Evolutionary conservation across 2,888 invertebrate genomes (phyloP).

Genomic region (Dasysyrphus tricinctus): DNA sequence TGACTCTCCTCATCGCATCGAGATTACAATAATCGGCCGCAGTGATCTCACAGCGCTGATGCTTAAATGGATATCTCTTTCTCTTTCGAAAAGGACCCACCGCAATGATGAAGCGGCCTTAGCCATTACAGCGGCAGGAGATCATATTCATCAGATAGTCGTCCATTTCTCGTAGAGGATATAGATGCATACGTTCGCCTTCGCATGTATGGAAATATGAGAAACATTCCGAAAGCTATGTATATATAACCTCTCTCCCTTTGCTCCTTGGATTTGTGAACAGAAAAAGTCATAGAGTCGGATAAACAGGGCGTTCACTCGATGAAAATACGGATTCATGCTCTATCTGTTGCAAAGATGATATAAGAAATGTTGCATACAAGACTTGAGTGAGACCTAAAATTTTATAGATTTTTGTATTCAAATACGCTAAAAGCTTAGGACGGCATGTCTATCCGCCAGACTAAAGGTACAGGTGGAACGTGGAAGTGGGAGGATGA

Average conservation of each 20-base stretch:
- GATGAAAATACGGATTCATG: slow-evolving; percentile 61
- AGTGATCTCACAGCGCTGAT: slow-evolving; percentile 63
- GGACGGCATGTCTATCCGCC: neutral
- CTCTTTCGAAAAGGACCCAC: slow-evolving; percentile 71
- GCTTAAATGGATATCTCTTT: slow-evolving; percentile 74
- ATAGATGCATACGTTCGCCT: slow-evolving; percentile 4
- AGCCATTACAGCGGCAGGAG: slow-evolving; percentile 63
- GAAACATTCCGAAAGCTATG: slow-evolving; percentile 33
- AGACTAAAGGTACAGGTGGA: slow-evolving; percentile 2
- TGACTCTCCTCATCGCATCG: slow-evolving; percentile 73
- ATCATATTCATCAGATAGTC: slow-evolving; percentile 71
- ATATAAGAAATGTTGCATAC: neutral
- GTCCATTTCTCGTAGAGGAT: slow-evolving; percentile 19
- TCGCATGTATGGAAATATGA: slow-evolving; percentile 41
- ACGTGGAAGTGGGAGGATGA: slow-evolving; percentile 32
- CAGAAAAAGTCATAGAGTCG: slow-evolving; percentile 58
- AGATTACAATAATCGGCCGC: slow-evolving; percentile 73
- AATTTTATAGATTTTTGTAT: slow-evolving; percentile 57
- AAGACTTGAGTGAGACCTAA: slow-evolving; percentile 61
- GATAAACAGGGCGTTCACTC: slow-evolving; percentile 69
- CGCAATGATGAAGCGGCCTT: slow-evolving; percentile 66
- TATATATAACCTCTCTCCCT: slow-evolving; percentile 2
- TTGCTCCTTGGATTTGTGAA: neutral
- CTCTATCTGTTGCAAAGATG: slow-evolving; percentile 11
- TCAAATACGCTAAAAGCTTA: slow-evolving; percentile 62